Percentiles rank a stretch among this genome's conserved stretches.
These are phyloP conservation scores for Forficula auricularia DNA, from an alignment of 1,140 invertebrate species.

Conservation along the genomic window DNA sequence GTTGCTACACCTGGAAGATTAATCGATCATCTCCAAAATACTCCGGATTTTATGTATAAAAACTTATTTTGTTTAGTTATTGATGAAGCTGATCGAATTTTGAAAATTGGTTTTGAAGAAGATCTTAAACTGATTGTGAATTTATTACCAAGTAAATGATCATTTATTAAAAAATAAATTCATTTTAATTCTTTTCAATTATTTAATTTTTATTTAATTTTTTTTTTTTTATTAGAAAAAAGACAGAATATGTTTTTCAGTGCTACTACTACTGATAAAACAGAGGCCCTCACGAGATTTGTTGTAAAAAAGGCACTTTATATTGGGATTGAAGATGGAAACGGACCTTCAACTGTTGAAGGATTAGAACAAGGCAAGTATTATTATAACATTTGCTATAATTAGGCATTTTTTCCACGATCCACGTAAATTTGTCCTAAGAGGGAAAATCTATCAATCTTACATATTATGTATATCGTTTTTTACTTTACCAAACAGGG, in stretches of 20 bases:
- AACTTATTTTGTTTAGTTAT: slow-evolving; percentile 94
- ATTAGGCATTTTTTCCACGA: too few species aligned
- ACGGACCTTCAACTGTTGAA: slow-evolving; percentile 77
- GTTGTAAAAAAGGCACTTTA: slow-evolving; percentile 90
- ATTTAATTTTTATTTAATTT: slow-evolving; percentile 5
- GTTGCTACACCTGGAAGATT: slow-evolving; percentile 98
- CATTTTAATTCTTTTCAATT: slow-evolving; percentile 1
- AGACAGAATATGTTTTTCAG: slow-evolving; percentile 98
- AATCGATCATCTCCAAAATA: slow-evolving; percentile 94
- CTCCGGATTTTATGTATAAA: slow-evolving; percentile 84
- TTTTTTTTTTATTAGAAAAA: slow-evolving; percentile 64
- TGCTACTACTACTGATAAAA: slow-evolving; percentile 90
- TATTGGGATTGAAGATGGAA: slow-evolving; percentile 81
- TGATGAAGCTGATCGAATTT: slow-evolving; percentile 95
- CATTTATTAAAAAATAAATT: neutral
- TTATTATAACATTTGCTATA: too few species aligned
- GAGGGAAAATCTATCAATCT: too few species aligned
- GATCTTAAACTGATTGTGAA: slow-evolving; percentile 95
- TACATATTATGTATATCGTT: too few species aligned
- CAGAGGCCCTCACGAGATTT: slow-evolving; percentile 72
- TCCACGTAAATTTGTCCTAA: too few species aligned
- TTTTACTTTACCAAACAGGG: too few species aligned
- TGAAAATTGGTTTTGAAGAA: slow-evolving; percentile 98
- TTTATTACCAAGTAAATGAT: slow-evolving; percentile 83
- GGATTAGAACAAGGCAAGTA: slow-evolving; percentile 80